A percentile compares a stretch with the other conserved stretches of the same genome.
These are phyloP conservation scores for Piscicola geometra DNA, from an alignment of 2,888 invertebrate genomes.

Conservation along the genomic window DNA sequence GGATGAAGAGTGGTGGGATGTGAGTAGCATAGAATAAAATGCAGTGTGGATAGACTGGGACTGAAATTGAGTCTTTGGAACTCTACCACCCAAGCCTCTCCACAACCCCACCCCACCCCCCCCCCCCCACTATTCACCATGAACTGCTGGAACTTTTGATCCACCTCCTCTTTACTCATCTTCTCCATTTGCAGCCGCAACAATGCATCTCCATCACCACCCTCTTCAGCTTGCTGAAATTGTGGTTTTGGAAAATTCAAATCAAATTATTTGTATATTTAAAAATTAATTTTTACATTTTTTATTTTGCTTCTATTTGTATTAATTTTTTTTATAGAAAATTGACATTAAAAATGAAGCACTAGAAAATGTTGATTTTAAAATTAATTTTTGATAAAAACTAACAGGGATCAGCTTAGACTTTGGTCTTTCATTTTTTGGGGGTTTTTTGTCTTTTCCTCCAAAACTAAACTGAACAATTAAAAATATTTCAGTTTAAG, in stretches of 20 bases:
- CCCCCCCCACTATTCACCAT: slow-evolving; percentile 62
- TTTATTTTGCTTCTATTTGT: too few species aligned
- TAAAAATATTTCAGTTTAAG: background rate
- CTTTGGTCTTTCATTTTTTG: slow-evolving; percentile 40
- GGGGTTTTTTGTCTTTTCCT: slow-evolving; percentile 46
- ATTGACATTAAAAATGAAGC: background rate
- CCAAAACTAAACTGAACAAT: slow-evolving; percentile 39
- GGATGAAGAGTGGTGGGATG: too few species aligned
- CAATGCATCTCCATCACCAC: slow-evolving; percentile 12
- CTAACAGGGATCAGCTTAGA: slow-evolving; percentile 37
- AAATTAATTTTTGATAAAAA: background rate
- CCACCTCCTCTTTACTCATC: slow-evolving; percentile 68
- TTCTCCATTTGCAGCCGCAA: slow-evolving; percentile 47
- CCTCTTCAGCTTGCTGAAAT: slow-evolving; percentile 31
- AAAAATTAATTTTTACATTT: too few species aligned
- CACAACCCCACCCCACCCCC: background rate
- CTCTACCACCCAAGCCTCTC: too few species aligned
- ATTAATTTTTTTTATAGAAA: too few species aligned
- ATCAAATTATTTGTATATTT: too few species aligned
- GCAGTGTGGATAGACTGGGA: too few species aligned
- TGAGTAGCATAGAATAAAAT: too few species aligned
- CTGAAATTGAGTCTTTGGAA: too few species aligned
- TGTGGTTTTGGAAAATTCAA: background rate
- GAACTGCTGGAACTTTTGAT: slow-evolving; percentile 73
- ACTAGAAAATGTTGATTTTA: background rate